Percentiles rank a stretch among this genome's conserved stretches.
Evolutionary conservation across 2,797 vertebrate species (phyloP).

Genomic region (Anabacerthia variegaticeps): DNA sequence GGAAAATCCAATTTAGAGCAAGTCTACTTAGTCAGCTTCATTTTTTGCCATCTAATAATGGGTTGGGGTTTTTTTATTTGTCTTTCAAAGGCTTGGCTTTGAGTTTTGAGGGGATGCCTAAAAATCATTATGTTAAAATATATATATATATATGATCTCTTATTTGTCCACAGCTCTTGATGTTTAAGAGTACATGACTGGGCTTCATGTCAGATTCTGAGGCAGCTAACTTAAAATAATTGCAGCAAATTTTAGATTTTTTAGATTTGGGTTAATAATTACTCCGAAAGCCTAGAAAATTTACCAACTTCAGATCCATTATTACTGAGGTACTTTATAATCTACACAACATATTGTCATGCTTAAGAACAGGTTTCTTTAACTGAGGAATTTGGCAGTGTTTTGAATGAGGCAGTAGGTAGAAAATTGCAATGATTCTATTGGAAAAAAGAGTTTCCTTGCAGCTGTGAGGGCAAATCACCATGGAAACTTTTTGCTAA

Average conservation of each 20-base stretch:
- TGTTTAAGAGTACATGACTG: not conserved
- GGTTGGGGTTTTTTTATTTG: not conserved
- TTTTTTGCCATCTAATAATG: not conserved
- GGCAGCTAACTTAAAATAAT: not conserved
- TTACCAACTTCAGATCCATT: not conserved
- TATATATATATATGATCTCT: not conserved
- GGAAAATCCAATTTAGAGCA: not conserved
- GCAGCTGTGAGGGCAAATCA: slow-evolving; percentile 2
- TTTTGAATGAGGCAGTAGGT: not conserved
- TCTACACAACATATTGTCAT: not conserved
- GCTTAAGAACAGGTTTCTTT: not conserved
- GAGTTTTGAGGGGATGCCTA: not conserved
- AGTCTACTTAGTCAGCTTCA: not conserved
- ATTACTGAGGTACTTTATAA: not conserved
- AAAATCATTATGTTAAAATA: not conserved
- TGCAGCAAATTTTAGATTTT: not conserved
- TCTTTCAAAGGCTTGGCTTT: not conserved
- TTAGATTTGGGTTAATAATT: not conserved
- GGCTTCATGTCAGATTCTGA: not conserved
- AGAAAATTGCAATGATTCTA: not conserved
- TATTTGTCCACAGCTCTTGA: not conserved
- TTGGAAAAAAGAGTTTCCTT: not conserved
- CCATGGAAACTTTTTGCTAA: slow-evolving; percentile 15
- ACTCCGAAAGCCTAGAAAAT: not conserved
- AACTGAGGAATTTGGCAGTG: not conserved